Evolutionary conservation across 1,140 invertebrate genomes (phyloP).

Genomic region (Bombus soroeensis): DNA sequence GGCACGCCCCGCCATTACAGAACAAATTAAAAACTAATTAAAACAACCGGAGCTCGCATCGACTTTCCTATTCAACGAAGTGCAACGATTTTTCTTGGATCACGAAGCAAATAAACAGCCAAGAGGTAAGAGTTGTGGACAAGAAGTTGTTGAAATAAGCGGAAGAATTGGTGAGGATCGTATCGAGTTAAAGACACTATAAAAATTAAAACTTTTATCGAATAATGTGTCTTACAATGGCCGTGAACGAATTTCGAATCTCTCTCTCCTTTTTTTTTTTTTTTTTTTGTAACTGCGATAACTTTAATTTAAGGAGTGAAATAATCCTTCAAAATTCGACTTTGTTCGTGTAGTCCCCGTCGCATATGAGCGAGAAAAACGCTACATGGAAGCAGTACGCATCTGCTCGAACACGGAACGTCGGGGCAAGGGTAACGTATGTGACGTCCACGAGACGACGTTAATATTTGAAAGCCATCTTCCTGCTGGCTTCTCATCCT

Average conservation of each 20-base stretch:
- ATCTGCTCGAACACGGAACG: constrained; percentile 57
- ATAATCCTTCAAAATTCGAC: neutral
- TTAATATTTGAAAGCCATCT: constrained; percentile 72
- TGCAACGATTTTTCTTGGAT: constrained; percentile 25
- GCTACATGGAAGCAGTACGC: constrained; percentile 46
- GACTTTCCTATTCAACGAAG: neutral
- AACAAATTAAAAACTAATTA: constrained; percentile 80
- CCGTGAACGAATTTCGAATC: no score
- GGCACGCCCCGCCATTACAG: constrained; percentile 71
- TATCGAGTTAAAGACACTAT: neutral
- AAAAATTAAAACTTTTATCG: neutral
- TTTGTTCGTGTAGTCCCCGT: neutral
- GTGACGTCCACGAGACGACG: constrained; percentile 71
- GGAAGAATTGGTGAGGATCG: no score
- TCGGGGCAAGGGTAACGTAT: constrained; percentile 68
- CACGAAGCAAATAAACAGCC: constrained; percentile 6
- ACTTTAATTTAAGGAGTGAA: neutral
- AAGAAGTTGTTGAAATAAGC: neutral
- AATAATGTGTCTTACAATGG: no score
- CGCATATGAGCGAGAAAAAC: constrained; percentile 40
- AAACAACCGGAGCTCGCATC: constrained; percentile 64
- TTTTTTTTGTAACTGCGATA: neutral
- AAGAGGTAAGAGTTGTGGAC: neutral
- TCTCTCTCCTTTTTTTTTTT: neutral
- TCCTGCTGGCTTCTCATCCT: constrained; percentile 62